These are phyloP conservation scores for Lepidurus arcticus DNA, from an alignment of 1,140 invertebrate species.

Conservation along the genomic window DNA sequence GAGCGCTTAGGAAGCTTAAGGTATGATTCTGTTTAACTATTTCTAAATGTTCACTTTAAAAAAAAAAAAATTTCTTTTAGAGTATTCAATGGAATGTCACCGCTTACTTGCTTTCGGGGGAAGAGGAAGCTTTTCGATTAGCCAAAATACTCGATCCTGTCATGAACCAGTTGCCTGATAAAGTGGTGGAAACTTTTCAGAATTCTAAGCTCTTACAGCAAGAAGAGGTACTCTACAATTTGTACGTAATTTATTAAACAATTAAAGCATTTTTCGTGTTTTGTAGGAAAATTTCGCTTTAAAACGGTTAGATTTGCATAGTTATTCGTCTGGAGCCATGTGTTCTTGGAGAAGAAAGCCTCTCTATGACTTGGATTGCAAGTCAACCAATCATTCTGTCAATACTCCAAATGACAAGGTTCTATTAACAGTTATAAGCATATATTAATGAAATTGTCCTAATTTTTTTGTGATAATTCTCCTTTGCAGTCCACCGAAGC, in stretches of 20 bases:
- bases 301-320: background rate
- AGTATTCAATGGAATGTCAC: constrained; percentile 7
- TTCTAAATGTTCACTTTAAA: background rate
- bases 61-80: background rate
- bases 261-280: background rate
- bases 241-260: background rate
- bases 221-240: background rate
- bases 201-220: constrained; percentile 1
- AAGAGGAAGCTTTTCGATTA: background rate
- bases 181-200: background rate
- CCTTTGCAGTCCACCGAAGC: background rate
- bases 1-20: background rate
- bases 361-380: background rate
- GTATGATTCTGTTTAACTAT: background rate
- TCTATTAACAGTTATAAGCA: background rate
- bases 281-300: constrained; percentile 4
- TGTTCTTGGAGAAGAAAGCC: constrained; percentile 7
- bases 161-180: constrained; percentile 10
- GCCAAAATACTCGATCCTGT: background rate
- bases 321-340: background rate
- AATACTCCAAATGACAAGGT: background rate
- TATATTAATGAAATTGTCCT: background rate
- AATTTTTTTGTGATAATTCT: background rate
- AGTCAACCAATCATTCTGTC: background rate
- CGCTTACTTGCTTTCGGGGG: background rate